Evolutionary conservation across 2,888 invertebrate species (phyloP), one percentile per base, ranked within the genome.

Genomic region (Euspilapteryx auroguttella): DNA sequence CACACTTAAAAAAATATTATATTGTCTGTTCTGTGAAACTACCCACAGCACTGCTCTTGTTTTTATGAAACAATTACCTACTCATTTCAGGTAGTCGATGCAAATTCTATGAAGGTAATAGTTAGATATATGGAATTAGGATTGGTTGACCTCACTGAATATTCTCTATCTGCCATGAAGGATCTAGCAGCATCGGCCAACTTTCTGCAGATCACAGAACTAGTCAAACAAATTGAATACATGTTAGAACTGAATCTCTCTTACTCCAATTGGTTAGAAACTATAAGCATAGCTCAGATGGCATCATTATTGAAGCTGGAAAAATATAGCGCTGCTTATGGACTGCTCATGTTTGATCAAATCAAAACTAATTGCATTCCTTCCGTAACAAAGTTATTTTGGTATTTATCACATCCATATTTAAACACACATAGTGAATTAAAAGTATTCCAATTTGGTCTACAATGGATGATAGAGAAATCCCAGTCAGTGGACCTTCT

Each of bases 361-460:
- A 63, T 69, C 63, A 53, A 52, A 28, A 47, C 55, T 6, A 44
- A 55, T 28, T 44, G 43, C 32, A 47, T 71, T 25, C 48, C 54
- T 12, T 41, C 55, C 21, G 42, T 73, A 15, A 37, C 51, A 3
- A 58, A 46, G 35, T 39, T 75, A 1, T 55, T 50, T 21, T 75
- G 73, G 71, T 73, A 71, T 32, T 44, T 75, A 8, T 69, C 71
- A 12, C 66, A 73, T 33, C 56, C 66, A 25, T 55, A 58, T 36
- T 46, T 73, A 32, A 46, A 63, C 33, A 34, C 45, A 2, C 38
- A 44, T 2, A 50, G 35, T 37, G 75, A 75, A 41, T 34, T 58
- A 25, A 43, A 55, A 27, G 61, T 66, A 0, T 73, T 68, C 29
- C 49, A 53, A 37, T 71, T 73, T 50, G 73, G 73, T 9, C 34